phyloP scores from a whole-genome alignment of 2,113 vertebrate genomes.

The Caloenas nicobarica region DNA sequence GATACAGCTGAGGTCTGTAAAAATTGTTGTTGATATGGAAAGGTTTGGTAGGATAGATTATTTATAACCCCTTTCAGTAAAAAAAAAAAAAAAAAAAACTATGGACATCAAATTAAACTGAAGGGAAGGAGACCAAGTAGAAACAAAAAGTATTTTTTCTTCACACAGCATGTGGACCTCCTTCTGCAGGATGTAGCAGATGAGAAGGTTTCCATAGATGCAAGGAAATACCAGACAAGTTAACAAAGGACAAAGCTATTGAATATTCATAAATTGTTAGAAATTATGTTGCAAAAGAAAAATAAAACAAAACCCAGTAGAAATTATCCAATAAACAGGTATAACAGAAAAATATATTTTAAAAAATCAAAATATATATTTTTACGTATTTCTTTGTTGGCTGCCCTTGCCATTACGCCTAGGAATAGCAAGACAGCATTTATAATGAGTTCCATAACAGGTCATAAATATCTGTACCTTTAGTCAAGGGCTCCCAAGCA shows the following conservation, averaged over 20 bases:
- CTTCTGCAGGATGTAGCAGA: neutral
- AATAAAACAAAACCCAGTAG: fast-evolving
- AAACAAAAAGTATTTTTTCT: neutral
- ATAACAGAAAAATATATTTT: neutral
- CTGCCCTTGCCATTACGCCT: neutral
- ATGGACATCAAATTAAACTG: neutral
- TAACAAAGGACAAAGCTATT: neutral
- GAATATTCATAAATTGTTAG: neutral
- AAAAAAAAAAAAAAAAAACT: neutral
- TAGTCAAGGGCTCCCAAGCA: neutral
- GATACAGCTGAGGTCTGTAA: neutral
- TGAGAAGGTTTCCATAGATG: neutral
- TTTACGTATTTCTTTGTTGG: neutral
- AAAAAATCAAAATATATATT: neutral
- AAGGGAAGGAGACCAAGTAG: neutral
- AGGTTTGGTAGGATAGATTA: neutral
- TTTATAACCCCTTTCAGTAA: neutral
- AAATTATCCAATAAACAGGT: neutral
- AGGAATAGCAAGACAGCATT: neutral
- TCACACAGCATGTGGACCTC: neutral
- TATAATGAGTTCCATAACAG: neutral
- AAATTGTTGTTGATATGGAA: neutral
- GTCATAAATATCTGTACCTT: neutral
- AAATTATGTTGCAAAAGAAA: neutral
- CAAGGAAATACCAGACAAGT: neutral